Evolutionary conservation across 1,140 invertebrate genomes (phyloP).

Genomic region (Paraescarpia echinospica): DNA sequence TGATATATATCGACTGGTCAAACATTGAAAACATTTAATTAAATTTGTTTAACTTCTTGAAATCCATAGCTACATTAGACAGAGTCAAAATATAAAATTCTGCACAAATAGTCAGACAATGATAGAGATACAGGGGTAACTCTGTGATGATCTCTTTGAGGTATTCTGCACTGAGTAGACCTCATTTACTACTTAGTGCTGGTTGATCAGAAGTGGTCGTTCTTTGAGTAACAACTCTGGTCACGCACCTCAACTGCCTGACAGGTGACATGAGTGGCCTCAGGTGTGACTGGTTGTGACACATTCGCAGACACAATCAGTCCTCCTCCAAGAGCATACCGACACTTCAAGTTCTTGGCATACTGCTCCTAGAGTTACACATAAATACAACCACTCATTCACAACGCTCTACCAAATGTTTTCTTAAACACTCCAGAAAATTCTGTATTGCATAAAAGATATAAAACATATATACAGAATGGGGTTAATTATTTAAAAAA

Average conservation of each 20-base stretch:
- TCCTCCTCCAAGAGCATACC: background rate
- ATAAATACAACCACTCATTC: background rate
- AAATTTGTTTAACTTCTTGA: background rate
- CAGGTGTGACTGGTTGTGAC: background rate
- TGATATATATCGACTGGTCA: background rate
- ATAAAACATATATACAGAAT: background rate
- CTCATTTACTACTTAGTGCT: background rate
- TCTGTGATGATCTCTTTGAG: background rate
- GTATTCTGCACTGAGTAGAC: background rate
- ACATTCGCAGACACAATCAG: background rate
- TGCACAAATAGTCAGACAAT: background rate
- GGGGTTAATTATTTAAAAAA: background rate
- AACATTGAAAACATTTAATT: background rate
- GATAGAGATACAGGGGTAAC: background rate
- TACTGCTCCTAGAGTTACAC: background rate
- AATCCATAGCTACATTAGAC: background rate
- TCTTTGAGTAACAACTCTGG: background rate
- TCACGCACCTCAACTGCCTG: background rate
- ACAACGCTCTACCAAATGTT: background rate
- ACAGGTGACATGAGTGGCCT: constrained; percentile 2
- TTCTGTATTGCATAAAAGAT: background rate
- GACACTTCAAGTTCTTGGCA: constrained; percentile 12
- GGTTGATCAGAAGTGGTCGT: too few relatives aligned
- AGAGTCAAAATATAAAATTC: too few relatives aligned
- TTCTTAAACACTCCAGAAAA: too few relatives aligned